These are phyloP conservation scores for Danionella cerebrum DNA, from an alignment of 2,113 vertebrate species.

Conservation along the genomic window DNA sequence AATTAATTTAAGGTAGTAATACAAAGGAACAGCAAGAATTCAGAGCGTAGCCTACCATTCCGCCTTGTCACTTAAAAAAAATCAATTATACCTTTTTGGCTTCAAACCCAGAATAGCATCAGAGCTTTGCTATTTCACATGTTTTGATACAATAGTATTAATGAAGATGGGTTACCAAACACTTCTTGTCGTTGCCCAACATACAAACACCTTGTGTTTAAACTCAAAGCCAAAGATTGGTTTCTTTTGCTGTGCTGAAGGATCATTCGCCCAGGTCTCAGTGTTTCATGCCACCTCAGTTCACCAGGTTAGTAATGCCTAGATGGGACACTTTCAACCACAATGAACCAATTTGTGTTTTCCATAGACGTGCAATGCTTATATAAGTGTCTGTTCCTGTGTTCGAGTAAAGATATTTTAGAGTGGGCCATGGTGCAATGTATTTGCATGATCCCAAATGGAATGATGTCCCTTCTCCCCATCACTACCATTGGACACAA, in stretches of 20 bases:
- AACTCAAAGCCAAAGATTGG: conserved; percentile 37
- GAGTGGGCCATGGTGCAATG: conserved; percentile 4
- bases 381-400: conserved; percentile 21
- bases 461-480: background rate
- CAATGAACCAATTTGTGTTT: conserved; percentile 3
- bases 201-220: conserved; percentile 24
- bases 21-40: no score
- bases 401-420: conserved; percentile 1
- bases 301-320: background rate
- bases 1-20: background rate
- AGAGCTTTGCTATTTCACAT: no score
- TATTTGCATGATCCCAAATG: conserved; percentile 27
- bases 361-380: conserved; percentile 9
- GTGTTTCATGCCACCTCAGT: background rate
- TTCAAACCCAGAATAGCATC: no score
- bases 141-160: conserved; percentile 6
- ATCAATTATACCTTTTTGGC: no score
- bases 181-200: conserved; percentile 2
- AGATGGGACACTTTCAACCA: background rate
- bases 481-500: conserved; percentile 5
- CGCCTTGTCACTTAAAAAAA: no score
- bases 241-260: conserved; percentile 7
- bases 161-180: background rate
- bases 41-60: no score
- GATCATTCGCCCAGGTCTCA: background rate